Evolutionary conservation across 2,888 invertebrate species (phyloP).

Genomic region (Dynastes maya): DNA sequence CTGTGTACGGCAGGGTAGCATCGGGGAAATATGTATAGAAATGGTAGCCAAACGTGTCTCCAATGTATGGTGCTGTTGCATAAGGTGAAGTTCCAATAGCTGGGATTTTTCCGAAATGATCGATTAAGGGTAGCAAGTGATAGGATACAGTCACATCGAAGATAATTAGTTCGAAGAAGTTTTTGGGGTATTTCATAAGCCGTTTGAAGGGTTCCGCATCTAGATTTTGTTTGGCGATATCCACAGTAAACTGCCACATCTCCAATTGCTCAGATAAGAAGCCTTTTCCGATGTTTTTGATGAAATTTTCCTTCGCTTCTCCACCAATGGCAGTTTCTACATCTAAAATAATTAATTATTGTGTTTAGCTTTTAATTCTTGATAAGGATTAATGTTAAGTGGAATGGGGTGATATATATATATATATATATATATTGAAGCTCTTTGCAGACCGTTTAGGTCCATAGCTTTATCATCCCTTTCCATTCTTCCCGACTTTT

Average conservation of each 20-base stretch:
- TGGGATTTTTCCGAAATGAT: slow-evolving; percentile 56
- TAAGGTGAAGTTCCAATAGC: slow-evolving; percentile 55
- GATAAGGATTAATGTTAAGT: no score
- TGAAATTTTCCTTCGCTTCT: not conserved
- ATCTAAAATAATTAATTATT: not conserved
- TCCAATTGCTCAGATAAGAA: not conserved
- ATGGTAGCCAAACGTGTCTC: slow-evolving; percentile 51
- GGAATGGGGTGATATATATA: no score
- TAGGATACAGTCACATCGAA: slow-evolving; percentile 52
- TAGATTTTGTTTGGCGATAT: slow-evolving; percentile 50
- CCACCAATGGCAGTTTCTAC: not conserved
- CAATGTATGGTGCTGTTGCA: slow-evolving; percentile 50
- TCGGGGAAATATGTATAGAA: slow-evolving; percentile 59
- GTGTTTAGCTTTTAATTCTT: no score
- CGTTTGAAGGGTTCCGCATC: slow-evolving; percentile 50
- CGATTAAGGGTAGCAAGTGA: slow-evolving; percentile 56
- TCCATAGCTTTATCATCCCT: no score
- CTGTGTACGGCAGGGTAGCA: slow-evolving; percentile 52
- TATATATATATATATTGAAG: no score
- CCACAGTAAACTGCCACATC: slow-evolving; percentile 9
- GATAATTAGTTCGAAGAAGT: slow-evolving; percentile 57
- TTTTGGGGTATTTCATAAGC: slow-evolving; percentile 55
- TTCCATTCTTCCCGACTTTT: no score
- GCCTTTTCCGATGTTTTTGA: not conserved
- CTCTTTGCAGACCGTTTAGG: no score